Percentiles rank a stretch among this genome's conserved stretches.
Evolutionary conservation across 2,113 vertebrate species (phyloP).

Genomic region (Bos taurus): DNA sequence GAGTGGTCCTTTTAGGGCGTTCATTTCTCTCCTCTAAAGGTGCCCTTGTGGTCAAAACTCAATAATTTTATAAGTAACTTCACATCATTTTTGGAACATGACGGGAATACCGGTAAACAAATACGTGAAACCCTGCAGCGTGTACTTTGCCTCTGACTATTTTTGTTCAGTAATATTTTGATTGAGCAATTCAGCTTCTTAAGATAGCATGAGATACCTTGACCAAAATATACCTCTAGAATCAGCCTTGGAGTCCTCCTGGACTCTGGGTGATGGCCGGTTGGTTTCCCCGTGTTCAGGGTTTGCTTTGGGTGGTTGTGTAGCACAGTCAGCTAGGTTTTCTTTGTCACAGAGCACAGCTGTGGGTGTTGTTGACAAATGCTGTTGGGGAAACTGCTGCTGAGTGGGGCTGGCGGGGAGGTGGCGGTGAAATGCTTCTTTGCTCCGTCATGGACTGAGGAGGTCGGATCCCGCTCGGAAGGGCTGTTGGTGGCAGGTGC

Average conservation of each 20-base stretch:
- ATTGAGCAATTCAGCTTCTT: neutral
- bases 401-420: neutral
- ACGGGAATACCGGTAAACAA: neutral
- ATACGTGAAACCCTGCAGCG: neutral
- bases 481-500: conserved; percentile 27
- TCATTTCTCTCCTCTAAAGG: neutral
- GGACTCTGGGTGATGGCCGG: neutral
- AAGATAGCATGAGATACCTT: neutral
- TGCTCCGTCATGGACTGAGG: neutral
- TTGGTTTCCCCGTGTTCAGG: neutral
- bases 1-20: neutral
- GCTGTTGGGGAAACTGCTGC: neutral
- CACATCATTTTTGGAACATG: neutral
- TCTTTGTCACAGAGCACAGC: neutral
- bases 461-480: neutral
- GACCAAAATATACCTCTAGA: neutral
- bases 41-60: neutral
- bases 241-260: neutral
- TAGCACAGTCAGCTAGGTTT: neutral
- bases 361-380: neutral
- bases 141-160: neutral
- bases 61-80: neutral
- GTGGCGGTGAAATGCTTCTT: neutral
- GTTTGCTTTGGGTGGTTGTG: neutral
- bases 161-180: neutral